phyloP scores from a whole-genome alignment of 1,140 invertebrate genomes.

The Ceratoteleas bidentatus region DNA sequence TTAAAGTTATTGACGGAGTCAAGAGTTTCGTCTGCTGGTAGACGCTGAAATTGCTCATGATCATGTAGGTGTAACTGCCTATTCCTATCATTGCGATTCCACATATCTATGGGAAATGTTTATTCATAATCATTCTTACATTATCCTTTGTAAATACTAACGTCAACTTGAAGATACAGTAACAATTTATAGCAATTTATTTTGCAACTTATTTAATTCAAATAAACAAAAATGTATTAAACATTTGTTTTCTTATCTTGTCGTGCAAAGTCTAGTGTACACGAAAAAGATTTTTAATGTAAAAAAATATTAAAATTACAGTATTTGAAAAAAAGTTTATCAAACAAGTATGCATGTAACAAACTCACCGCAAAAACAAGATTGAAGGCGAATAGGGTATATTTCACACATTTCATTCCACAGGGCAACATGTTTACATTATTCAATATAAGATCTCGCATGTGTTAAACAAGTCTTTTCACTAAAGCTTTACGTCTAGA shows the following conservation, averaged over 20 bases:
- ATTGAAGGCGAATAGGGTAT: slow-evolving; percentile 5
- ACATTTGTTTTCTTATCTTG: not conserved
- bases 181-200: not conserved
- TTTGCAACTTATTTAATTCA: not conserved
- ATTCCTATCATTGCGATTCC: not conserved
- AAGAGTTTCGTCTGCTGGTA: slow-evolving; percentile 44
- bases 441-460: too few species aligned
- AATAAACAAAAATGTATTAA: not conserved
- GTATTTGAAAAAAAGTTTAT: too few species aligned
- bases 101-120: not conserved
- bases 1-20: slow-evolving; percentile 84
- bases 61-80: not conserved
- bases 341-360: too few species aligned
- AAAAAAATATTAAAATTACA: too few species aligned
- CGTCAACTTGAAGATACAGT: not conserved
- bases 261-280: not conserved
- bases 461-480: too few species aligned
- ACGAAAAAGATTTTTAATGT: too few species aligned
- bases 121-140: not conserved
- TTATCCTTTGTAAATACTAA: not conserved
- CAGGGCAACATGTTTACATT: slow-evolving; percentile 10
- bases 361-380: slow-evolving; percentile 10
- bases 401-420: slow-evolving; percentile 20
- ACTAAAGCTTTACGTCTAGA: too few species aligned
- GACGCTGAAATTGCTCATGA: not conserved